Conservation (phyloP, 1,140 invertebrate species). For the Micrasema longulum region DNA sequence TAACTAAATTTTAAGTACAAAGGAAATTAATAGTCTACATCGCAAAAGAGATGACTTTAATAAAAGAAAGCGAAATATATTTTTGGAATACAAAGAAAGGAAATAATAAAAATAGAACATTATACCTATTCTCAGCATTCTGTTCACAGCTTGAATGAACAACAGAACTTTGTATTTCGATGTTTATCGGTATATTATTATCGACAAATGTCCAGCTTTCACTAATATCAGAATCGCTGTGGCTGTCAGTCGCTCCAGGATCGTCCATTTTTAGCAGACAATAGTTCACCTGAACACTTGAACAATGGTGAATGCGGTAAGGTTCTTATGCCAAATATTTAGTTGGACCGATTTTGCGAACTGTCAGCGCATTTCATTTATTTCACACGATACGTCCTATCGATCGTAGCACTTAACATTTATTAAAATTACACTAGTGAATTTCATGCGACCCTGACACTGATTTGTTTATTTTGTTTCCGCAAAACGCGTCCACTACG, state of each 20-base stretch:
- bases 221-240: constrained; percentile 45
- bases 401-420: constrained; percentile 18
- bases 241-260: constrained; percentile 12
- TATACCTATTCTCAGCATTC: constrained; percentile 21
- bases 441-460: constrained; percentile 20
- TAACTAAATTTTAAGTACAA: too few species aligned
- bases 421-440: constrained; percentile 21
- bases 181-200: constrained; percentile 8
- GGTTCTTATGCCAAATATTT: background rate
- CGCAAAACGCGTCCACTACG: background rate
- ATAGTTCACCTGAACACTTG: background rate
- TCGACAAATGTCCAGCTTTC: constrained; percentile 50
- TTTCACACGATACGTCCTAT: background rate
- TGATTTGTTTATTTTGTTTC: constrained; percentile 31
- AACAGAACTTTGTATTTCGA: constrained; percentile 7
- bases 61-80: background rate
- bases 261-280: constrained; percentile 31
- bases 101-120: background rate
- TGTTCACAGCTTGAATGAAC: constrained; percentile 5
- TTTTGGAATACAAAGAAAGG: background rate
- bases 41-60: background rate
- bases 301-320: background rate
- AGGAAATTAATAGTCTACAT: background rate
- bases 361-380: background rate
- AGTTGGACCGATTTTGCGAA: background rate